Base-by-base conservation (phyloP, 2,113 vertebrate species). In the Progne subis region DNA sequence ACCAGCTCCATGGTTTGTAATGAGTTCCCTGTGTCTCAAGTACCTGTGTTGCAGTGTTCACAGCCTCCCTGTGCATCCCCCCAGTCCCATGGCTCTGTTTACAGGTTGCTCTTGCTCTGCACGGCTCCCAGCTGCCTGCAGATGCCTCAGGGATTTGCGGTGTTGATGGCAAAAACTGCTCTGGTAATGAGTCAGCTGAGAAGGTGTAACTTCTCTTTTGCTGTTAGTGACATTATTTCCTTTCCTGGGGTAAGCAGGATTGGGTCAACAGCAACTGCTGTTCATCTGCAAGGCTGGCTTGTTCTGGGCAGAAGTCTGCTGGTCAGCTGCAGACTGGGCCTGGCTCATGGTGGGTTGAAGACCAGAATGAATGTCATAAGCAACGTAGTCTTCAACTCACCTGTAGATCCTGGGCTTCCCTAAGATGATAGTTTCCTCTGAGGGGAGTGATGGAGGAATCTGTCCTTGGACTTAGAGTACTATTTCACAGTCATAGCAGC, bases 161-260 rank as follows among this genome's bases (percentile, higher is more conserved):
- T 90, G 53, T 78, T 78, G 79, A 63, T 64, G 82, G 49, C 65
- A 84, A 49, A 95, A 67, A 10, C 31, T 53, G 46, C 65, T 86
- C 67, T 91, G 67, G 29, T 77, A 85, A 61, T 82, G 92, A 95
- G 82, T 92, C 82, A 86, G 92, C 75, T 86, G 85, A 44, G 90
- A 91, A 94, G 84, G 55, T 83, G 75, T 76, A 85, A 77, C 65
- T 82, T 75, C 23, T 78, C 53, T 79, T 79, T 79, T 82, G 67
- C 90, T 92, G 44, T 56, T 89, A 29, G 68, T 65, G 67, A 50
- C 18, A 14, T 60, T 60, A 28, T 64, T 85, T 90, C 47, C 55
- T 86, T 88, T 88, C 47, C 77, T 71, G 60, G 69, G 57, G 14
- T 89, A 82, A 92, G 71, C 77, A 93, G 88, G 72, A 64, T 17